Evolutionary conservation across 1,140 invertebrate genomes (phyloP).

Genomic region (Pinna nobilis): DNA sequence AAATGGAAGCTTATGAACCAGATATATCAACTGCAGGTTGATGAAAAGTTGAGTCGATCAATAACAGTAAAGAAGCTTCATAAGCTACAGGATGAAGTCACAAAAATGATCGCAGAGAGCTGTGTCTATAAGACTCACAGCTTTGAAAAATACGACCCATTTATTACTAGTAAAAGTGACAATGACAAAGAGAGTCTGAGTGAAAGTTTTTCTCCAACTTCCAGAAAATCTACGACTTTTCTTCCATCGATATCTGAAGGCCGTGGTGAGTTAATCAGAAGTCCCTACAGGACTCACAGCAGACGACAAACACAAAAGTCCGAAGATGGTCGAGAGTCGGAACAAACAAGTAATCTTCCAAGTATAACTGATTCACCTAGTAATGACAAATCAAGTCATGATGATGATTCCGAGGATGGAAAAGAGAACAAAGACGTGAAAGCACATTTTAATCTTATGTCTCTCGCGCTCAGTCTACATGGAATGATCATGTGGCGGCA

Average conservation of each 20-base stretch:
- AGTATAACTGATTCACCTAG: no score
- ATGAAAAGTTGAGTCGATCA: constrained; percentile 1
- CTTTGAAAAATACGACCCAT: constrained; percentile 21
- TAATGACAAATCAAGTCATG: background rate
- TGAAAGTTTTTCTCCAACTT: no score
- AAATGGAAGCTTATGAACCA: constrained; percentile 33
- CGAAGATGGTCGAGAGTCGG: no score
- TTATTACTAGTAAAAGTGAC: background rate
- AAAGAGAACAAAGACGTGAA: constrained; percentile 6
- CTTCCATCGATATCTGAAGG: no score
- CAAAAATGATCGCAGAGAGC: constrained; percentile 26
- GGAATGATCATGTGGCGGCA: constrained; percentile 30
- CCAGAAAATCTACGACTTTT: no score
- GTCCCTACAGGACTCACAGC: no score
- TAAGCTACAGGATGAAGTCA: constrained; percentile 18
- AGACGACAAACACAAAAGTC: no score
- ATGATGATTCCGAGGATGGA: background rate
- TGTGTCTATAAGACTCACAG: constrained; percentile 17
- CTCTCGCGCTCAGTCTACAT: constrained; percentile 11
- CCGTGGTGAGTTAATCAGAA: no score
- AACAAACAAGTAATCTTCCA: no score
- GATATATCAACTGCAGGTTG: constrained; percentile 5
- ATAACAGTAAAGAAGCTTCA: background rate
- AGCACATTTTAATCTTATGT: background rate
- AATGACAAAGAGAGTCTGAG: constrained; percentile 20